Percentiles rank a stretch among this genome's conserved stretches.
Evolutionary conservation across 2,888 invertebrate genomes (phyloP).

Genomic region (Alsophila aescularia): DNA sequence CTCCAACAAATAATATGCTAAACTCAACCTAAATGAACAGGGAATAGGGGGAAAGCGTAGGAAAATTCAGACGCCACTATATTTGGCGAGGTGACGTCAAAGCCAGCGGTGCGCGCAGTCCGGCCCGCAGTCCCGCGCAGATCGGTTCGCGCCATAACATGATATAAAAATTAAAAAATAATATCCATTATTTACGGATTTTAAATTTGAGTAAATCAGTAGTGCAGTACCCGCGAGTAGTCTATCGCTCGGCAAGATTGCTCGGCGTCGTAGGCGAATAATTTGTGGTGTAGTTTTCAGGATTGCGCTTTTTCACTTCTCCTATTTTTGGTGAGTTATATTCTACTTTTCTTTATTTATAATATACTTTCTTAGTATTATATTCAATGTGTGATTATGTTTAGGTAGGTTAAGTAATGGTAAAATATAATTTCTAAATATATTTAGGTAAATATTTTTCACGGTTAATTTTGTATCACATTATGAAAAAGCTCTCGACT

Average conservation of each 20-base stretch:
- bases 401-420: no score
- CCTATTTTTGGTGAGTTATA: slow-evolving; percentile 54
- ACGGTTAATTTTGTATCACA: no score
- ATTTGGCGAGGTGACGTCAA: slow-evolving; percentile 76
- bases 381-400: not conserved
- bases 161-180: slow-evolving; percentile 42
- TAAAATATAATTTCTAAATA: no score
- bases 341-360: slow-evolving; percentile 7
- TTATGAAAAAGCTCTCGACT: no score
- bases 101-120: slow-evolving; percentile 68
- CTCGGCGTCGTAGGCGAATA: slow-evolving; percentile 39
- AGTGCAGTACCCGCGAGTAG: slow-evolving; percentile 49
- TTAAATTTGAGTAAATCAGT: slow-evolving; percentile 37
- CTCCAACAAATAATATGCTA: slow-evolving; percentile 32
- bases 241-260: slow-evolving; percentile 29
- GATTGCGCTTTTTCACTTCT: slow-evolving; percentile 48
- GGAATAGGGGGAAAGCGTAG: slow-evolving; percentile 45
- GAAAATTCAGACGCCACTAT: slow-evolving; percentile 57
- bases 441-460: no score
- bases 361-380: not conserved
- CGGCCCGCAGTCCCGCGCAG: slow-evolving; percentile 66
- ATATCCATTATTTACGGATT: slow-evolving; percentile 53
- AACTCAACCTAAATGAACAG: slow-evolving; percentile 39
- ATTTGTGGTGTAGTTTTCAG: slow-evolving; percentile 52
- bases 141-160: slow-evolving; percentile 62